Evolutionary conservation across 2,888 invertebrate genomes (phyloP).

Genomic region (Trypoxylon attenuatum): DNA sequence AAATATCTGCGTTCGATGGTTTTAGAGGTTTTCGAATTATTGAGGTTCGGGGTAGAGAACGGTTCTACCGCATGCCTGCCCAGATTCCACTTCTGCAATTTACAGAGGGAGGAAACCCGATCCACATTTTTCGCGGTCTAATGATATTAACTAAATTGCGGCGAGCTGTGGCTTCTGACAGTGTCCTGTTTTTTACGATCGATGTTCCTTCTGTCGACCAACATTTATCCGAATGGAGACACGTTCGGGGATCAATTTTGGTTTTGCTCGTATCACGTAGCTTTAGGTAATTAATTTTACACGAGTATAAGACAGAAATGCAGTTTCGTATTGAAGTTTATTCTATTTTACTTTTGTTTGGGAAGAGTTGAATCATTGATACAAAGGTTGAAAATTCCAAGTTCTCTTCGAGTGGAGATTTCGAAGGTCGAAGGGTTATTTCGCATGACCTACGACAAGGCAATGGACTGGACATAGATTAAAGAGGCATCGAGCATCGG

Average conservation of each 20-base stretch:
- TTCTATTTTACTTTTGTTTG: too few relatives aligned
- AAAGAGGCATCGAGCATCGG: slow-evolving; percentile 2
- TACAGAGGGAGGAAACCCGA: slow-evolving; percentile 39
- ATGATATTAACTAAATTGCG: slow-evolving; percentile 50
- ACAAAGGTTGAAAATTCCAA: neutral
- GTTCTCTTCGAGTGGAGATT: neutral
- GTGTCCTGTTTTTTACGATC: slow-evolving; percentile 12
- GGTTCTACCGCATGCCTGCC: slow-evolving; percentile 57
- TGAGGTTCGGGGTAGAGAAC: too few relatives aligned
- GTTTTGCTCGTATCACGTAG: slow-evolving; percentile 10
- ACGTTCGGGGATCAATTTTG: neutral
- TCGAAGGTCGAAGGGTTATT: neutral
- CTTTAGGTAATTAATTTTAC: neutral
- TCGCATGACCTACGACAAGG: slow-evolving; percentile 26
- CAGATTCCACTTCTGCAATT: slow-evolving; percentile 57
- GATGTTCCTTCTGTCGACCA: slow-evolving; percentile 1
- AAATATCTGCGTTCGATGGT: too few relatives aligned
- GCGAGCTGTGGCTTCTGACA: slow-evolving; percentile 3
- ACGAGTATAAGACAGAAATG: neutral
- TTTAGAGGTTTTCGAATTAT: slow-evolving; percentile 57
- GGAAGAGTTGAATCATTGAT: neutral
- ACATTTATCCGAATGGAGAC: neutral
- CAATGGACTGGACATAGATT: neutral
- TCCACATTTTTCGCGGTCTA: slow-evolving; percentile 51
- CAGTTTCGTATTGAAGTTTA: neutral